A percentile compares a stretch with the other conserved stretches of the same genome.
Evolutionary conservation across 2,888 invertebrate genomes (phyloP).

Genomic region (Nineta flava): DNA sequence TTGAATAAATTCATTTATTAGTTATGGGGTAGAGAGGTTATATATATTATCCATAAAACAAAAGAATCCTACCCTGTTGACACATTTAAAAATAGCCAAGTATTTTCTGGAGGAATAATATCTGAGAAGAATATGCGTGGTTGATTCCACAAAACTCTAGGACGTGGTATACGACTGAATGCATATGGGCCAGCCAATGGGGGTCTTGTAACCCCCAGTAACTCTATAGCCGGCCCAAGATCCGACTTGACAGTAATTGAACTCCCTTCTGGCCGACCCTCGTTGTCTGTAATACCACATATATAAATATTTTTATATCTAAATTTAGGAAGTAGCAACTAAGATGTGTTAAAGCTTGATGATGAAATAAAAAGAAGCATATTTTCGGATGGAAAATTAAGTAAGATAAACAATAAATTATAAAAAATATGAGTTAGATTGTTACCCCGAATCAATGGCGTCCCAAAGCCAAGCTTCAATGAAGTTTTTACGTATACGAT

Average conservation of each 20-base stretch:
- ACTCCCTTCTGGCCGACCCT: slow-evolving; percentile 23
- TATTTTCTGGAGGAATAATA: slow-evolving; percentile 40
- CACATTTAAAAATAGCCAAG: slow-evolving; percentile 75
- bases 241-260: slow-evolving; percentile 28
- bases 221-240: slow-evolving; percentile 17
- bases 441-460: slow-evolving; percentile 40
- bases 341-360: too few species aligned
- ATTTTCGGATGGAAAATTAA: neutral
- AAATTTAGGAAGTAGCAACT: too few species aligned
- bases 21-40: too few species aligned
- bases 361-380: too few species aligned
- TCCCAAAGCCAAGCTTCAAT: slow-evolving; percentile 61
- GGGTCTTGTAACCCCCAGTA: slow-evolving; percentile 46
- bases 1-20: too few species aligned
- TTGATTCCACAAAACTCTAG: slow-evolving; percentile 51
- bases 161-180: slow-evolving; percentile 72
- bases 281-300: neutral
- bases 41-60: neutral
- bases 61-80: slow-evolving; percentile 47
- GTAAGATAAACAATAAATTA: neutral
- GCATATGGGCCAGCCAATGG: slow-evolving; percentile 81
- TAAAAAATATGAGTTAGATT: neutral
- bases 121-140: slow-evolving; percentile 66
- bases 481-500: slow-evolving; percentile 41
- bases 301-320: neutral